Percentiles rank a stretch among this genome's conserved stretches.
Conservation (phyloP, 2,113 vertebrate species). For the Neolamprologus brichardi region DNA sequence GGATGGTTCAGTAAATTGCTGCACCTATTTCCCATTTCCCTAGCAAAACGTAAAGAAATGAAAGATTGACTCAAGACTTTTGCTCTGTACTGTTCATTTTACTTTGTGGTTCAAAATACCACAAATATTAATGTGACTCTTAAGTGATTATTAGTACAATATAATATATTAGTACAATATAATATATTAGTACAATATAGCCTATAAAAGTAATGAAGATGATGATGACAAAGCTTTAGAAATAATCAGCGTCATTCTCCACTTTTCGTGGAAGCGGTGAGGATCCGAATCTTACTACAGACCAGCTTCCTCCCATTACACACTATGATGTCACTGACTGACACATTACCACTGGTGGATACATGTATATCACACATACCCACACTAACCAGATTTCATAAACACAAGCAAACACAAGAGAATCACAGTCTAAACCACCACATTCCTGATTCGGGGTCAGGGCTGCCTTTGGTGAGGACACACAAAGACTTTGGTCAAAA, state of each 20-base stretch:
- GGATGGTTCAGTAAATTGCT: background rate
- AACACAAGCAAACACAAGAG: background rate
- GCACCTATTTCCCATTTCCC: background rate
- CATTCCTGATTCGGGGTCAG: conserved; percentile 33
- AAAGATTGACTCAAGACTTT: background rate
- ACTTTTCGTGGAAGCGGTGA: background rate
- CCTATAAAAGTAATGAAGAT: background rate
- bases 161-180: background rate
- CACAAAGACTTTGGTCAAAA: conserved; percentile 10
- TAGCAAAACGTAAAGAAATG: background rate
- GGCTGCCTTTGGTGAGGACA: conserved; percentile 7
- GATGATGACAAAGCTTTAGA: background rate
- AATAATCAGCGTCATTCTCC: background rate
- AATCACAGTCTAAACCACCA: conserved; percentile 25
- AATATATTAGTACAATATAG: background rate
- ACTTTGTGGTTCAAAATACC: background rate
- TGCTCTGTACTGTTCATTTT: background rate
- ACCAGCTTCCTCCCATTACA: background rate
- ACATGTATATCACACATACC: background rate
- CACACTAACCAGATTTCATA: background rate
- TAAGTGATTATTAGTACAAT: background rate
- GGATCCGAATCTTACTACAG: background rate
- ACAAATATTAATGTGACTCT: background rate
- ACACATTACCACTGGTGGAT: background rate
- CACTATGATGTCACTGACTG: conserved; percentile 13